A percentile compares a stretch with the other conserved stretches of the same genome.
Conservation (phyloP, 2,113 vertebrate genomes). For the Illadopsis cleaveri region DNA sequence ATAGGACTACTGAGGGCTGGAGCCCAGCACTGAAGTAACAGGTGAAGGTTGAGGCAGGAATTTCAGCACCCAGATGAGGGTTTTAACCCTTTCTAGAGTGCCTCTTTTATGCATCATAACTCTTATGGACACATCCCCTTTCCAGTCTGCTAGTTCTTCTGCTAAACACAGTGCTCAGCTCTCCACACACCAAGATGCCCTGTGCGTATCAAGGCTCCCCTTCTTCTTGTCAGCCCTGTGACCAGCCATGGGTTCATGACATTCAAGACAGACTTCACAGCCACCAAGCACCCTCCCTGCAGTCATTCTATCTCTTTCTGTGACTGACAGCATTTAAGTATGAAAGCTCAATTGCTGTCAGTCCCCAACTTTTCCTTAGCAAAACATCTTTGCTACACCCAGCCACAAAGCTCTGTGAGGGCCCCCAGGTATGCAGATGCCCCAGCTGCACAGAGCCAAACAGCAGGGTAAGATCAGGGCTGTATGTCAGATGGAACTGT, state of each 20-base stretch:
- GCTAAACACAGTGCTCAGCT: background rate
- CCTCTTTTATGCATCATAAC: background rate
- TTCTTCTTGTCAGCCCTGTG: background rate
- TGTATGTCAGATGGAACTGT: background rate
- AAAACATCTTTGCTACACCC: background rate
- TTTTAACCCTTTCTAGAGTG: background rate
- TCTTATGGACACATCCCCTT: fast-evolving
- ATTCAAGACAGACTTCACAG: background rate
- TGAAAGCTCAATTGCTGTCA: background rate
- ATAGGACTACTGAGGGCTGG: background rate
- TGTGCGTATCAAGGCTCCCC: background rate
- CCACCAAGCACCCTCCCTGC: background rate
- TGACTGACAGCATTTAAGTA: background rate
- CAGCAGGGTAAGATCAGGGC: background rate
- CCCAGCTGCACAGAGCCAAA: fast-evolving
- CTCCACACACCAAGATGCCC: background rate
- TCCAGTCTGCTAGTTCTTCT: background rate
- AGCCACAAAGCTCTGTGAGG: background rate
- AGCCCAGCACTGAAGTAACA: background rate
- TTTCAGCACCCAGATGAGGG: fast-evolving
- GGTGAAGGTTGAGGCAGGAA: background rate
- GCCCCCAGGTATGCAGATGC: background rate
- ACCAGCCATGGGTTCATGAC: background rate
- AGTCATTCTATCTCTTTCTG: background rate
- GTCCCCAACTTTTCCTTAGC: background rate